A percentile compares a stretch with the other conserved stretches of the same genome.
phyloP scores from a whole-genome alignment of 2,797 vertebrate genomes.

The Pangasius larnaudii region DNA sequence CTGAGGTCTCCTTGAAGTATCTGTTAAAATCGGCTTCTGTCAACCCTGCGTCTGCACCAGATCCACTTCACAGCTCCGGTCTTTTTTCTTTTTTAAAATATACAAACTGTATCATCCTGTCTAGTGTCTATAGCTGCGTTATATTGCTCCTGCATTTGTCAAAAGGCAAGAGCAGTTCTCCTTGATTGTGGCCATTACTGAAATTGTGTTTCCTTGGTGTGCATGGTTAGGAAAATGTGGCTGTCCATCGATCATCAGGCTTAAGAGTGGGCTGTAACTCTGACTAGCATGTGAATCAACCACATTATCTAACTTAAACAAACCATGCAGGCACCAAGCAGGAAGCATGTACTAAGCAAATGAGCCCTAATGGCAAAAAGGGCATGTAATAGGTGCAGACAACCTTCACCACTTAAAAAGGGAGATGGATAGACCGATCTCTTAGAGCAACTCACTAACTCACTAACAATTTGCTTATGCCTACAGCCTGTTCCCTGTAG shows the following conservation, averaged over 20 bases:
- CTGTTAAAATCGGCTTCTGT: conserved; percentile 83
- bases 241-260: conserved; percentile 69
- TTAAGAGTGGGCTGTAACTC: conserved; percentile 56
- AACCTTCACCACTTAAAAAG: conserved; percentile 56
- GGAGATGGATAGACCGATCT: conserved; percentile 30
- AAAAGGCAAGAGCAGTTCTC: conserved; percentile 61
- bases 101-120: conserved; percentile 43
- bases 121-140: conserved; percentile 42
- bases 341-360: conserved; percentile 54
- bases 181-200: conserved; percentile 67
- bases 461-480: not conserved
- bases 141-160: conserved; percentile 50
- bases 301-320: conserved; percentile 73
- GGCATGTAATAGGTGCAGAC: conserved; percentile 63
- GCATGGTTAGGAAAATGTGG: conserved; percentile 65
- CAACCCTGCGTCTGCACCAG: conserved; percentile 72
- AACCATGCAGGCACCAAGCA: conserved; percentile 58
- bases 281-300: conserved; percentile 60
- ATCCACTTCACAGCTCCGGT: conserved; percentile 61
- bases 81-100: conserved; percentile 41
- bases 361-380: conserved; percentile 63
- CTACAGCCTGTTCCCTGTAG: not conserved
- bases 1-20: conserved; percentile 87
- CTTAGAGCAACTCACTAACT: conserved; percentile 10
- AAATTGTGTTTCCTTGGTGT: conserved; percentile 63